These are phyloP conservation scores for Axinella damicornis DNA, from an alignment of 37 sponge, comb jelly and placozoan genomes.

Conservation along the genomic window DNA sequence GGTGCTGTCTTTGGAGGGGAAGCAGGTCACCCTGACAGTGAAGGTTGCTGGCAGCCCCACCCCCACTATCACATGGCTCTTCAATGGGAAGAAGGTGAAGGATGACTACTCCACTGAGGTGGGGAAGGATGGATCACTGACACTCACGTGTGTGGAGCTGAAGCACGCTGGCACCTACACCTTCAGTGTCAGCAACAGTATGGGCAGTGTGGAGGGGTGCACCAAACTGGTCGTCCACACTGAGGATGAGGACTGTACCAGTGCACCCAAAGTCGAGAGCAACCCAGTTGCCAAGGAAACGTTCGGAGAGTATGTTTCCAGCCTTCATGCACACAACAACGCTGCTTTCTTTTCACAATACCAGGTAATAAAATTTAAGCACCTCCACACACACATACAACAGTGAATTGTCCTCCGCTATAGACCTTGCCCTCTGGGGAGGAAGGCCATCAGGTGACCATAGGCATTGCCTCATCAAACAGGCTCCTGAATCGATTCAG, in stretches of 20 bases:
- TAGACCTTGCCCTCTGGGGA: constrained; percentile 35
- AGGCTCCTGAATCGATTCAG: constrained; percentile 41
- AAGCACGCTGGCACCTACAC: constrained; percentile 34
- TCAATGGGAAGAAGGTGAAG: constrained; percentile 22
- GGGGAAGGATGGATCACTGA: constrained; percentile 5
- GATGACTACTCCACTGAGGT: constrained; percentile 6
- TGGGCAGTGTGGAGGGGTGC: constrained; percentile 45
- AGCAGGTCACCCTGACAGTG: constrained; percentile 29
- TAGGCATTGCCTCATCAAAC: constrained; percentile 25
- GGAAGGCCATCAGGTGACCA: not conserved
- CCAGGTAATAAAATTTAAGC: constrained; percentile 8
- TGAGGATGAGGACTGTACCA: not conserved
- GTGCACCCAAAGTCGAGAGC: not conserved
- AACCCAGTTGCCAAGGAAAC: constrained; percentile 3
- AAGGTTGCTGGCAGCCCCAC: constrained; percentile 24
- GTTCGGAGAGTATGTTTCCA: constrained; percentile 40
- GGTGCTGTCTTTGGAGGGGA: constrained; percentile 11
- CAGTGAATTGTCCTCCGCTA: not conserved
- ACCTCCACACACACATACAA: too few relatives aligned
- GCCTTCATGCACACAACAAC: constrained; percentile 18
- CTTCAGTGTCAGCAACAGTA: constrained; percentile 38
- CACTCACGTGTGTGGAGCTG: not conserved
- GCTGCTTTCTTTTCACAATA: constrained; percentile 18
- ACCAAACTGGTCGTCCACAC: constrained; percentile 21
- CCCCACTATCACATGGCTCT: constrained; percentile 41